Evolutionary conservation across 2,797 vertebrate species (phyloP), one percentile per base, ranked within the genome.

Genomic region (Zalophus californianus): DNA sequence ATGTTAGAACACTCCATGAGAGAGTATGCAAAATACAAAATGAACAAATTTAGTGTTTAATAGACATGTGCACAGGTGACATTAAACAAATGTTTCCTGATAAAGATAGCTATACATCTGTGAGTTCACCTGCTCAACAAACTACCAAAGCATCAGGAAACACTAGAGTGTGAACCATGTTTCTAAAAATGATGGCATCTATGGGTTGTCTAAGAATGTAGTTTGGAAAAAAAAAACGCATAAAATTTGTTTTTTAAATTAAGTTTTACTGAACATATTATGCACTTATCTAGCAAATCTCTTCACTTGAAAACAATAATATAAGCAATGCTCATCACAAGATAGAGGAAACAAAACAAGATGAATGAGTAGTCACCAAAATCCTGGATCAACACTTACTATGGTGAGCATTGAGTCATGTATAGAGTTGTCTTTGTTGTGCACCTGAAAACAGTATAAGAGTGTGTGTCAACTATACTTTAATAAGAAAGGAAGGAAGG

Each of bases 91-190:
- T 97, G 77, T 93, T 96, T 58, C 56, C 29, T 83, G 66, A 83
- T 93, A 96, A 96, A 97, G 93, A 85, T 91, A 96, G 88, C 48
- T 79, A 25, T 72, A 60, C 77, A 96, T 64, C 80, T 97, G 87
- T 35, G 21, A 88, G n/a, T 66, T 90, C 90, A 97, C 83, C 91
- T 97, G 96, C 85, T 97, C 23, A 44, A 72, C 90, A 44, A 80
- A 91, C 56, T 79, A 62, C 25, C 16, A 32, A 78, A 94, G 77
- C 44, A 94, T 79, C 18, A 82, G 56, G 56, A 95, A 93, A 96
- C 92, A 66, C 9, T 56, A 32, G 18, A 62, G 60, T n/a, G 75
- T 79, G 32, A 96, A 84, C 3, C 70, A 48, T 38, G 23, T 95
- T 97, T 96, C 90, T 95, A 93, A 96, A 97, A 94, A 35, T 54